Conservation (phyloP, 2,113 vertebrate genomes). For the Psilopsiagon aymara region DNA sequence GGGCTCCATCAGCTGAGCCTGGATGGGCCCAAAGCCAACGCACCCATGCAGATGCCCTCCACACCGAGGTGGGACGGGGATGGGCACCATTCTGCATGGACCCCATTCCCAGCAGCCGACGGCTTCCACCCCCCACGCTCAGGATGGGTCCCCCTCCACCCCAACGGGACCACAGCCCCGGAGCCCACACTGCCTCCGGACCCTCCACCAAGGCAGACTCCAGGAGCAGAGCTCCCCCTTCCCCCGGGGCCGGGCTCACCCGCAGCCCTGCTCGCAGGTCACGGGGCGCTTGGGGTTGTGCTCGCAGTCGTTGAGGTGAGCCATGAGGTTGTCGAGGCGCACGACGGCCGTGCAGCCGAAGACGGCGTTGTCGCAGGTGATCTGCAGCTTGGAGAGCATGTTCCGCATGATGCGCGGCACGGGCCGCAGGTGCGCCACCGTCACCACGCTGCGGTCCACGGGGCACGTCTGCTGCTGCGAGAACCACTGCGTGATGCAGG, state of each 20-base stretch:
- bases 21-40: too few relatives aligned
- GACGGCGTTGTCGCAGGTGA: slow-evolving; percentile 93
- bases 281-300: slow-evolving; percentile 97
- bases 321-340: slow-evolving; percentile 94
- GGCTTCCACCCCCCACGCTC: too few relatives aligned
- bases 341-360: slow-evolving; percentile 94
- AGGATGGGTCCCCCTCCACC: too few relatives aligned
- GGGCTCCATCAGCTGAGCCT: too few relatives aligned
- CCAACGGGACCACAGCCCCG: too few relatives aligned
- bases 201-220: too few relatives aligned
- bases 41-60: too few relatives aligned
- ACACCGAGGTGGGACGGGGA: too few relatives aligned
- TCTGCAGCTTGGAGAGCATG: slow-evolving; percentile 98
- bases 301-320: slow-evolving; percentile 96
- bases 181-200: too few relatives aligned
- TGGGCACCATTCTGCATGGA: too few relatives aligned
- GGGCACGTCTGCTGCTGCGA: slow-evolving; percentile 98
- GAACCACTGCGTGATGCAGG: slow-evolving; percentile 99
- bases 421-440: slow-evolving; percentile 93
- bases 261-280: slow-evolving; percentile 95
- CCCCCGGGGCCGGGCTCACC: slow-evolving; percentile 66
- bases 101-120: too few relatives aligned
- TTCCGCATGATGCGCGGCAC: slow-evolving; percentile 99
- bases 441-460: slow-evolving; percentile 97
- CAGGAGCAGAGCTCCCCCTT: too few relatives aligned